Base-by-base conservation (phyloP, 2,888 invertebrate species). In the Vannuccia rotundouncinata region DNA sequence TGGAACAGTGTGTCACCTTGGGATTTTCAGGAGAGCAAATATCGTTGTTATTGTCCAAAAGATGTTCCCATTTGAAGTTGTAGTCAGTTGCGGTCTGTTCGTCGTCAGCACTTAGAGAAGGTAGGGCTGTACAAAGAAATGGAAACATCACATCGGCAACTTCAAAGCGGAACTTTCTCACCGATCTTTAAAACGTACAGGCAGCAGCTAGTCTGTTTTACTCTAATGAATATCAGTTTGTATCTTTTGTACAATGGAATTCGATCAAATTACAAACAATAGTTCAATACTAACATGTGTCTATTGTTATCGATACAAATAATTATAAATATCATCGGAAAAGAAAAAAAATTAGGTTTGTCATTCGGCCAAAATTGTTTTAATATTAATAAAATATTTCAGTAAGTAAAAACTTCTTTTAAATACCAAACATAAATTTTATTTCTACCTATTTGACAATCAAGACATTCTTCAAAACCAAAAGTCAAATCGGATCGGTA, bases 401-500 rank as follows among this genome's bases (percentile, higher is more conserved):
- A 59, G n/a, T 59, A 59, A 59, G n/a, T 13, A 59, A n/a, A 59
- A 59, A 17, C 59, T 59, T 59, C n/a, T 59, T 13, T 59, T 59
- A 17, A 17, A n/a, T n/a, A n/a, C n/a, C n/a, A n/a, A n/a, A n/a
- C n/a, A n/a, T n/a, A n/a, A n/a, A n/a, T n/a, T n/a, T n/a, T n/a
- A n/a, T n/a, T n/a, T n/a, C n/a, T n/a, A 31, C 74, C 79, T 29
- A 27, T 17, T 0, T 27, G 31, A 17, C 0, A 79, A 66, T 73
- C 30, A 5, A 80, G 1, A 27, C 59, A 45, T 77, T 80, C 31
- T 73, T 31, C 30, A 74, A 74, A 22, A 80, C 77, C 29, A 60
- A 82, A 78, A 77, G 74, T 5, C 66, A 77, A 22, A 73, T 78
- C 45, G 45, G 59, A 75, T 80, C 78, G 27, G 80, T 29, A 77